These are phyloP conservation scores for Drosophila nigrodunni DNA, from an alignment of 1,140 invertebrate genomes.

Conservation along the genomic window DNA sequence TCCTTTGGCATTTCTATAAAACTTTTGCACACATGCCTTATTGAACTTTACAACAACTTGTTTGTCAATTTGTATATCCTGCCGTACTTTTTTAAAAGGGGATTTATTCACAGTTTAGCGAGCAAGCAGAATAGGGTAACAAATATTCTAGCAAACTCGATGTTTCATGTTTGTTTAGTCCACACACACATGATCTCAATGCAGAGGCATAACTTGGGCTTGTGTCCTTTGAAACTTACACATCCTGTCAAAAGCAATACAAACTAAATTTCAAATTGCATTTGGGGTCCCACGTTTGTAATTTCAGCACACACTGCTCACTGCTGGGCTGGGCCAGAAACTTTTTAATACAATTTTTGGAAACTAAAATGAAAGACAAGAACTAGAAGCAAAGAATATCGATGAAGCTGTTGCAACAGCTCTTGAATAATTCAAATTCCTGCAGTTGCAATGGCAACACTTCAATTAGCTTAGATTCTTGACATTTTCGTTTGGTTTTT, in stretches of 20 bases:
- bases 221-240: constrained; percentile 37
- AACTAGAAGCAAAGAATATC: neutral
- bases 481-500: neutral
- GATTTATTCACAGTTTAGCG: neutral
- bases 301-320: constrained; percentile 27
- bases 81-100: neutral
- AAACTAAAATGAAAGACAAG: neutral
- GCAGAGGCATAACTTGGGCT: constrained; percentile 46
- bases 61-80: constrained; percentile 37
- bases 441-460: neutral
- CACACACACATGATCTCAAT: constrained; percentile 39
- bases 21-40: constrained; percentile 37
- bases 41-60: constrained; percentile 27
- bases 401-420: constrained; percentile 7
- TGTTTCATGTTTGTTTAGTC: constrained; percentile 14
- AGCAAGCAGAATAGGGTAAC: neutral
- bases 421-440: constrained; percentile 15
- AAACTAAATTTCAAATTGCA: constrained; percentile 40
- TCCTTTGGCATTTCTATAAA: constrained; percentile 28
- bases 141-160: neutral
- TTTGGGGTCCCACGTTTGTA: constrained; percentile 40
- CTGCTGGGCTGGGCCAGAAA: constrained; percentile 2
- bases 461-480: constrained; percentile 14
- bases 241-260: constrained; percentile 30
- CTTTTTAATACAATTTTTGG: constrained; percentile 53